Evolutionary conservation across 2,797 vertebrate genomes (phyloP).

Genomic region (Heliangelus exortis): DNA sequence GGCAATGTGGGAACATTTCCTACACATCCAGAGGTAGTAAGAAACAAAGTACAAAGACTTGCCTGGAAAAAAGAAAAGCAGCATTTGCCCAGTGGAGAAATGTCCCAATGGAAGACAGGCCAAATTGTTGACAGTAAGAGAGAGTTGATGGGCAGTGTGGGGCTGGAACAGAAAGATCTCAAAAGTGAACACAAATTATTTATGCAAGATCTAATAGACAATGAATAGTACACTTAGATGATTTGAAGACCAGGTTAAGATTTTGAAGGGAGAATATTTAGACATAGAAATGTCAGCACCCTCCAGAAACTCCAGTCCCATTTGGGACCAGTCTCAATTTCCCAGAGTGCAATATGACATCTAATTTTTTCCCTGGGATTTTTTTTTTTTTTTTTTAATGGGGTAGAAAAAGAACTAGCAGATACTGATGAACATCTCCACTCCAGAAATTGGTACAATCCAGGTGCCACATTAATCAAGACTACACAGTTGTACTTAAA

Average conservation of each 20-base stretch:
- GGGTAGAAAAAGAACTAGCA: not conserved
- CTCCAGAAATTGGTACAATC: not conserved
- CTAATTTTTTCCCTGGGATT: not conserved
- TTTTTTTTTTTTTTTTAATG: too few species aligned
- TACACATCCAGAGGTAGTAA: not conserved
- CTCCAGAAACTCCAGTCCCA: not conserved
- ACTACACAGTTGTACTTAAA: not conserved
- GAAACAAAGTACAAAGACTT: not conserved
- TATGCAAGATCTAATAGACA: not conserved
- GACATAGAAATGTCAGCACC: not conserved
- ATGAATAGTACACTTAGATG: not conserved
- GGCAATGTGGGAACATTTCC: not conserved
- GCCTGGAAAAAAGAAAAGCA: not conserved
- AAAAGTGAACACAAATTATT: not conserved
- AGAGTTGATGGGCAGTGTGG: not conserved
- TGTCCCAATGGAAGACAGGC: not conserved
- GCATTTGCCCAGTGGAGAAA: not conserved
- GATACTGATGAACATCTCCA: not conserved
- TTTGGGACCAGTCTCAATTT: not conserved
- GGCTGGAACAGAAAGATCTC: not conserved
- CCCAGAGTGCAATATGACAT: not conserved
- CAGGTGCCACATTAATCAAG: not conserved
- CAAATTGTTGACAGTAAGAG: not conserved
- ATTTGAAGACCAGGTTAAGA: not conserved
- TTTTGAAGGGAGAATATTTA: not conserved